Evolutionary conservation across 2,113 vertebrate genomes (phyloP).

Genomic region (Mus pahari): DNA sequence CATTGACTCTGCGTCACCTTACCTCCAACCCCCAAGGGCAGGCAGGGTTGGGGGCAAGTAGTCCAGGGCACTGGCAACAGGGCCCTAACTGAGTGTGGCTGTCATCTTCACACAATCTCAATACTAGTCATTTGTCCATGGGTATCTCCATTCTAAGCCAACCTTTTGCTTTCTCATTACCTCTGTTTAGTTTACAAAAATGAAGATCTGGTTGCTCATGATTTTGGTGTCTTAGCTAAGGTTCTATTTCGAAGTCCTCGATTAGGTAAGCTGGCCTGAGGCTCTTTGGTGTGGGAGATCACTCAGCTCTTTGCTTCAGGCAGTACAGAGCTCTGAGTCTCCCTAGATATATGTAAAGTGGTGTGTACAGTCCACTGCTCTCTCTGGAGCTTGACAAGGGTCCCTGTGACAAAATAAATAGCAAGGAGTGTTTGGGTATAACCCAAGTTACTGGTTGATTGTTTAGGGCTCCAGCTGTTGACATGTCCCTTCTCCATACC

Average conservation of each 20-base stretch:
- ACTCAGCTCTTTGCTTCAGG: background rate
- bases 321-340: background rate
- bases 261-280: background rate
- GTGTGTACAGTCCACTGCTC: background rate
- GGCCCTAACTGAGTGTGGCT: no score
- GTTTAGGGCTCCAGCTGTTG: background rate
- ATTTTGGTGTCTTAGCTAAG: background rate
- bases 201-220: background rate
- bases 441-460: background rate
- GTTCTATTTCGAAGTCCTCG: background rate
- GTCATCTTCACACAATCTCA: background rate
- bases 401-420: background rate
- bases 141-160: background rate
- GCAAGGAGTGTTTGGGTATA: background rate
- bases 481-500: background rate
- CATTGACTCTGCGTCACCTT: no score
- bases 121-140: background rate
- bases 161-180: background rate
- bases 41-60: no score
- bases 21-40: no score
- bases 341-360: background rate
- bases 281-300: background rate
- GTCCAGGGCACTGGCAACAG: no score
- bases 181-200: background rate
- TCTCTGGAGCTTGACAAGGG: background rate